Evolutionary conservation across 2,113 vertebrate genomes (phyloP).

Genomic region (Puntigrus tetrazona): DNA sequence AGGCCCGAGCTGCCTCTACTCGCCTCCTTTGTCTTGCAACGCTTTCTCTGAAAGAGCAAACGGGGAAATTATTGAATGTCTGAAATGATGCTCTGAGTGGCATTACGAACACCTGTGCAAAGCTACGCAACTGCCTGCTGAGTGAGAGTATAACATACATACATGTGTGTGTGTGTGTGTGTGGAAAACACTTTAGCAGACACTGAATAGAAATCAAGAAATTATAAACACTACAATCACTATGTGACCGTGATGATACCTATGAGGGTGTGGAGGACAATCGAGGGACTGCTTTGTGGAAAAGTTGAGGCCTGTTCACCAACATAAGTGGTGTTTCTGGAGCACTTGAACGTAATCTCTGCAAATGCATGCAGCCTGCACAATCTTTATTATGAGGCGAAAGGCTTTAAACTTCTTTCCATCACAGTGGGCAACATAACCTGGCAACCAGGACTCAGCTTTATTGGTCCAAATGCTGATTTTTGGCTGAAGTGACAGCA

Average conservation of each 20-base stretch:
- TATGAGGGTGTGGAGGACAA: not conserved
- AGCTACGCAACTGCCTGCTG: slow-evolving; percentile 53
- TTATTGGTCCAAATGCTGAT: too few species aligned
- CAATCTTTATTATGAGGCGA: not conserved
- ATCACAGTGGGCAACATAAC: not conserved
- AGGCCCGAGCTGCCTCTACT: slow-evolving; percentile 82
- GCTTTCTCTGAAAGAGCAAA: slow-evolving; percentile 83
- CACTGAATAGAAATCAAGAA: not conserved
- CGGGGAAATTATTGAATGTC: slow-evolving; percentile 36
- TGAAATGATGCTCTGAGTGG: not conserved
- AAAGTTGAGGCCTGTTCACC: not conserved
- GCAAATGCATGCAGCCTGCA: not conserved
- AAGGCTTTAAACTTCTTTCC: not conserved
- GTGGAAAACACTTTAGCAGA: not conserved
- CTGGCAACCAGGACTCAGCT: not conserved
- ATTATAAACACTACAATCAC: not conserved
- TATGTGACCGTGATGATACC: not conserved
- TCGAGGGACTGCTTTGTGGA: not conserved
- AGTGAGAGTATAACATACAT: not conserved
- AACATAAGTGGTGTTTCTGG: not conserved
- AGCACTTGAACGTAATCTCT: not conserved
- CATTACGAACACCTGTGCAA: slow-evolving; percentile 9
- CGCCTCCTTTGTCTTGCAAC: slow-evolving; percentile 92
- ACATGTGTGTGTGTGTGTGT: too few species aligned
- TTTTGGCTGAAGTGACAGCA: too few species aligned